Percentiles rank a stretch among this genome's conserved stretches.
Conservation (phyloP, 2,113 vertebrate genomes). For the Sminthopsis crassicaudata region DNA sequence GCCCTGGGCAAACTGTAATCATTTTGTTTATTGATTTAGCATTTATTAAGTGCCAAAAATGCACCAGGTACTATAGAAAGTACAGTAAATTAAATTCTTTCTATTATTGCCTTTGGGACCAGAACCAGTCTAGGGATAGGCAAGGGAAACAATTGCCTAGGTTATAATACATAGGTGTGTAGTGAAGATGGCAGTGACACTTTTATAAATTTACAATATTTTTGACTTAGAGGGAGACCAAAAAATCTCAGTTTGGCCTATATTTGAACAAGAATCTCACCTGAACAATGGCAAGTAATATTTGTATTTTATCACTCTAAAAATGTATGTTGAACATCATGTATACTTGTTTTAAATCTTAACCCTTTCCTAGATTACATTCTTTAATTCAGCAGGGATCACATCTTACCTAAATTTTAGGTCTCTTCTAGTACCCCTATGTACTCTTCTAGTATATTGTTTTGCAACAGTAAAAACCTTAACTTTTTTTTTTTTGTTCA, state of each 20-base stretch:
- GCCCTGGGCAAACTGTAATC: neutral
- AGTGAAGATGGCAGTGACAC: neutral
- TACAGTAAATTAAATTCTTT: neutral
- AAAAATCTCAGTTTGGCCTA: neutral
- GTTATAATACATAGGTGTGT: neutral
- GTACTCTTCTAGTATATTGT: neutral
- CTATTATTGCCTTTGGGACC: neutral
- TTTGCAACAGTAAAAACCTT: neutral
- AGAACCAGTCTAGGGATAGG: neutral
- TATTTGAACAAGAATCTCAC: neutral
- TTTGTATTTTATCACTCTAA: neutral
- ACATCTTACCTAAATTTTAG: neutral
- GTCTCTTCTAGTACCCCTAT: neutral
- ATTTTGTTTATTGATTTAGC: neutral
- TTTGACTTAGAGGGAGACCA: neutral
- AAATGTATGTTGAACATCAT: neutral
- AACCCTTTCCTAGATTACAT: neutral
- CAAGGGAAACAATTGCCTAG: neutral
- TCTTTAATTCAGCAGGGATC: neutral
- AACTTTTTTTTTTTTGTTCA: neutral
- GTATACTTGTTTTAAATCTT: neutral
- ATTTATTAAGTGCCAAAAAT: neutral
- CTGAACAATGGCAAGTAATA: neutral
- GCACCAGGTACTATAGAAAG: neutral
- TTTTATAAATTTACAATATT: neutral